Base-by-base conservation (phyloP, 1,140 invertebrate genomes). In the Drosophila prosaltans region DNA sequence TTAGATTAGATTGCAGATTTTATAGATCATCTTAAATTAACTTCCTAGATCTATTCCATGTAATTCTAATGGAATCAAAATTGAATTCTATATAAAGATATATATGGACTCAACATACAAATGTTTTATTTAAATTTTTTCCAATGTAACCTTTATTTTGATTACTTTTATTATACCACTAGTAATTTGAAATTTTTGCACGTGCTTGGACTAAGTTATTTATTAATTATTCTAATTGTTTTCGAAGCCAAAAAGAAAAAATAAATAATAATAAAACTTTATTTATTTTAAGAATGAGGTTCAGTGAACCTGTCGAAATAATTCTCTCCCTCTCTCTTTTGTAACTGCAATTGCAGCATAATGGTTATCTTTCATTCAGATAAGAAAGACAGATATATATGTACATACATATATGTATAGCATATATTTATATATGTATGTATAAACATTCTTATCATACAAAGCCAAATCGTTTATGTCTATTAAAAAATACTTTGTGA, bases 111-210 rank as follows among this genome's bases (percentile, higher is more conserved):
- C 16, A 16, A 16, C 69, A 85, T 84, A 84, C 64, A 71, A 84
- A 84, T 80, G 73, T 60, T 61, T 85, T 69, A 54, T 78, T 84
- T 78, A 0, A 78, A n/a, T 2, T 48, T 4, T 8, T 51, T 48
- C n/a, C n/a, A 21, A 48, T 48, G 45, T 68, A 45, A 63, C 51
- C 45, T 80, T 67, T 45, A 68, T 66, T 73, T 36, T 60, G 28
- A 60, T 2, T 48, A 60, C 60, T 76, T 68, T 62, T 39, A 39
- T 40, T 51, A 45, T 30, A 32, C 28, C 60, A 32, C 43, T 66
- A 21, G 59, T 74, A 43, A 45, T 70, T 71, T 30, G 55, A 60
- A 26, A 16, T 16, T 51, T 64, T 68, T 67, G 58, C 69, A 80
- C 75, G 55, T 72, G 55, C 45, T 26, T 26, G 7, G 45, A 8